Evolutionary conservation across 2,113 vertebrate genomes (phyloP), one percentile per base, ranked within the genome.

Genomic region (Pomatorhinus ruficollis): DNA sequence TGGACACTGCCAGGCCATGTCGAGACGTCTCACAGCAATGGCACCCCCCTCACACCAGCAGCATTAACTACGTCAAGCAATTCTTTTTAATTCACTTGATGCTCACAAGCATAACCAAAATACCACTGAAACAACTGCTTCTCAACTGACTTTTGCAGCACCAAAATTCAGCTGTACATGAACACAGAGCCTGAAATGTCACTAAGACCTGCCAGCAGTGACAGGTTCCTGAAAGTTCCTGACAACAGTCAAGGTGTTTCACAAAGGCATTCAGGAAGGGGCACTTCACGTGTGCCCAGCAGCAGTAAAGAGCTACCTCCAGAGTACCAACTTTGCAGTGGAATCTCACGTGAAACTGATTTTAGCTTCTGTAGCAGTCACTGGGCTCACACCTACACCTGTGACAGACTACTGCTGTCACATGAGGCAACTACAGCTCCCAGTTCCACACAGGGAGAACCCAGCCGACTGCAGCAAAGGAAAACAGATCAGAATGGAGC

Each of bases 291-390:
- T 0, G 0, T 37, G 40, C 25, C 39, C 33, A 59, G 45, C 35
- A 68, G 54, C 8, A 0, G 42, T 5, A 10, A 56, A 42, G n/a
- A 14, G 31, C 2, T 37, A 20, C 16, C 19, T 45, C 23, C 5
- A 0, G 10, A 60, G 54, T 19, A 47, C 72, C 61, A 54, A 11
- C 20, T 74, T 57, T 20, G 54, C 35, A 5, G 0, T 2, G 10
- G 12, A 25, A 60, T 30, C 39, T 25, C 2, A 4, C 6, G 15
- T 1, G 21, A 27, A n/a, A 70, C 22, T 1, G 1, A 4, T 54
- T 86, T 50, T 60, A 35, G 27, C 7, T 61, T 25, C 59, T 8
- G 6, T 9, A 57, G 33, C 33, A 33, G 28, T 15, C 54, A 5
- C 37, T 3, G 11, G 20, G 30, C 40, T 49, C 37, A 31, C 9